These are phyloP conservation scores for Scytalopus superciliaris DNA, from an alignment of 2,113 vertebrate genomes.

Conservation along the genomic window DNA sequence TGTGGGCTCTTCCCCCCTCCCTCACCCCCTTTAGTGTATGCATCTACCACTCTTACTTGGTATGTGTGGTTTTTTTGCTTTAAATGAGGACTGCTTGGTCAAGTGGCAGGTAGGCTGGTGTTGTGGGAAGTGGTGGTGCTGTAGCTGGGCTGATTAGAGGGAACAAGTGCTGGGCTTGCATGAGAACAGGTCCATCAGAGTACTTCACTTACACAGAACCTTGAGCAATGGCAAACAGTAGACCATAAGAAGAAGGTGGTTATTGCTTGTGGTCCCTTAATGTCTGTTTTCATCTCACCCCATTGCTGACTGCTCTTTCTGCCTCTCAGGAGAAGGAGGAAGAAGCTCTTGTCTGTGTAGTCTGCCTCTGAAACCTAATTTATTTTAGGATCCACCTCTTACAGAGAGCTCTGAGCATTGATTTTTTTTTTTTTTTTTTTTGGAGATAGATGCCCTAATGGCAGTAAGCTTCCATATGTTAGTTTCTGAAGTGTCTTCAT, in stretches of 20 bases:
- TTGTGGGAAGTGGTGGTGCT: background rate
- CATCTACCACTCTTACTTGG: background rate
- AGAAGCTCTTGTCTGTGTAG: background rate
- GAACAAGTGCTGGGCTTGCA: background rate
- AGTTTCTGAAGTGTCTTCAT: background rate
- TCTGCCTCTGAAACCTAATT: background rate
- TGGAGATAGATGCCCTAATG: background rate
- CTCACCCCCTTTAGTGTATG: background rate
- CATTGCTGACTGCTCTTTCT: background rate
- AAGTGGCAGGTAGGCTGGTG: background rate
- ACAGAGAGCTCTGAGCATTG: background rate
- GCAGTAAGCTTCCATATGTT: background rate
- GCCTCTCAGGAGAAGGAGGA: background rate
- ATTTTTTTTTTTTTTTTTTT: slow-evolving; percentile 1
- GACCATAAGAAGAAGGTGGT: background rate
- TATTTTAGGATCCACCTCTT: background rate
- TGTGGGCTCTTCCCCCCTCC: too few relatives aligned
- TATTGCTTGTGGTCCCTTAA: background rate
- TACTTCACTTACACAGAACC: background rate
- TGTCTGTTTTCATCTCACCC: background rate
- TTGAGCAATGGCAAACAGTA: background rate
- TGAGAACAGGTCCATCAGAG: background rate
- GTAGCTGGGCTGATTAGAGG: background rate
- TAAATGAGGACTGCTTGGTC: background rate
- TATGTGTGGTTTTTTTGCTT: background rate